Conservation (phyloP, 2,113 vertebrate species). For the Falcunculus frontatus region DNA sequence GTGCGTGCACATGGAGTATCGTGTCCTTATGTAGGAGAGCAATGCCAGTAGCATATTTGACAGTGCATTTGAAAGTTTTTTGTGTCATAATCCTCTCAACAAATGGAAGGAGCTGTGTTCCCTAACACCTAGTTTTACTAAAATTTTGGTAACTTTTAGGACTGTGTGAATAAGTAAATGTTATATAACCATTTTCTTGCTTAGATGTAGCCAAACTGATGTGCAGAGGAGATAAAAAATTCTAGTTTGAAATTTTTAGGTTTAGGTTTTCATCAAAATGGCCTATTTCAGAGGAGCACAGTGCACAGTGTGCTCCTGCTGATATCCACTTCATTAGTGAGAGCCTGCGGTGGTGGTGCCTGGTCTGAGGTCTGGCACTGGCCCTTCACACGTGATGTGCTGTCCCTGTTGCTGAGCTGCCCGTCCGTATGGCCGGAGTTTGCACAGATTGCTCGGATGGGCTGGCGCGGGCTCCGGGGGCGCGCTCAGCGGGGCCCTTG, state of each 20-base stretch:
- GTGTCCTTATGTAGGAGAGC: background rate
- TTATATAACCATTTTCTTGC: background rate
- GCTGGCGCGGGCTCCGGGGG: background rate
- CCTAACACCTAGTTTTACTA: background rate
- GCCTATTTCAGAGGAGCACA: background rate
- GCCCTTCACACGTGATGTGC: background rate
- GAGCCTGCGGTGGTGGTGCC: background rate
- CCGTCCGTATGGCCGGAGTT: background rate
- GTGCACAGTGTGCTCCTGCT: accelerated
- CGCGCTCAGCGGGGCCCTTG: background rate
- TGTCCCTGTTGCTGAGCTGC: background rate
- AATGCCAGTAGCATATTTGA: background rate
- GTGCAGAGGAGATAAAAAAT: background rate
- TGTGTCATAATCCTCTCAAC: background rate
- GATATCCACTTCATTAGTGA: accelerated
- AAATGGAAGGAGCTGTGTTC: background rate
- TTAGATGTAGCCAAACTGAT: background rate
- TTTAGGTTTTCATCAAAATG: background rate
- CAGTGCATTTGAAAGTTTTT: background rate
- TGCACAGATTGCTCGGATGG: background rate
- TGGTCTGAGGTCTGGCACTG: background rate
- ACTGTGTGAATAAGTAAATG: background rate
- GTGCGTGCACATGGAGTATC: background rate
- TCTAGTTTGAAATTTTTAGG: background rate
- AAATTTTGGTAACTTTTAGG: background rate